Evolutionary conservation across 2,113 vertebrate genomes (phyloP).

Genomic region (Myrmecophaga tridactyla): DNA sequence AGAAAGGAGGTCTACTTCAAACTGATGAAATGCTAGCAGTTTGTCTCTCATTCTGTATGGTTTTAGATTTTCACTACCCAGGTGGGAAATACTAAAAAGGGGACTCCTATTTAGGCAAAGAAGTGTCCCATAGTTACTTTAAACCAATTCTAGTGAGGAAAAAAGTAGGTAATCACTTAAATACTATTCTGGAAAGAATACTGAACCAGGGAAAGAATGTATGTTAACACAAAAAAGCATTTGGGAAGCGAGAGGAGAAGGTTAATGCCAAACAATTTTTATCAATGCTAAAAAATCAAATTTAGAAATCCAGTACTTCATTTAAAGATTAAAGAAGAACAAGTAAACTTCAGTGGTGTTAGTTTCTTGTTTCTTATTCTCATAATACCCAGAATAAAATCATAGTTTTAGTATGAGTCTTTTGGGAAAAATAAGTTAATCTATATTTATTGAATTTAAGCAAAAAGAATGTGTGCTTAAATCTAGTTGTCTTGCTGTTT

Average conservation of each 20-base stretch:
- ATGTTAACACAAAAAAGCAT: background rate
- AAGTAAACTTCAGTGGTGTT: background rate
- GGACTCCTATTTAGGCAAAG: background rate
- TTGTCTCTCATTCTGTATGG: background rate
- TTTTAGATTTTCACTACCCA: background rate
- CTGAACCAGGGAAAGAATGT: background rate
- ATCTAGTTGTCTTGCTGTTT: background rate
- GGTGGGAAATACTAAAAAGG: background rate
- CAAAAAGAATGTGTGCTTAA: background rate
- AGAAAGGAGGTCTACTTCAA: constrained; percentile 37
- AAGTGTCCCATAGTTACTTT: background rate
- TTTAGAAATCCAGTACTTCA: background rate
- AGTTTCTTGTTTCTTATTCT: background rate
- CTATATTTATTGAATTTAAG: background rate
- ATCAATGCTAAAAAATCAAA: background rate
- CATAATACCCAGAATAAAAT: constrained; percentile 17
- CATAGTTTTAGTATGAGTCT: background rate
- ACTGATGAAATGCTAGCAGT: constrained; percentile 4
- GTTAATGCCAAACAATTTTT: background rate
- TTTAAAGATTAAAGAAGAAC: background rate
- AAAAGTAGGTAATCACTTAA: background rate
- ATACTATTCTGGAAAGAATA: background rate
- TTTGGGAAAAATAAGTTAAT: constrained; percentile 1
- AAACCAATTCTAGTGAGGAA: background rate
- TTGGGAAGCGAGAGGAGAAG: background rate